Base-by-base conservation (phyloP, 2,797 vertebrate species). In the Triplophysa bombifrons region DNA sequence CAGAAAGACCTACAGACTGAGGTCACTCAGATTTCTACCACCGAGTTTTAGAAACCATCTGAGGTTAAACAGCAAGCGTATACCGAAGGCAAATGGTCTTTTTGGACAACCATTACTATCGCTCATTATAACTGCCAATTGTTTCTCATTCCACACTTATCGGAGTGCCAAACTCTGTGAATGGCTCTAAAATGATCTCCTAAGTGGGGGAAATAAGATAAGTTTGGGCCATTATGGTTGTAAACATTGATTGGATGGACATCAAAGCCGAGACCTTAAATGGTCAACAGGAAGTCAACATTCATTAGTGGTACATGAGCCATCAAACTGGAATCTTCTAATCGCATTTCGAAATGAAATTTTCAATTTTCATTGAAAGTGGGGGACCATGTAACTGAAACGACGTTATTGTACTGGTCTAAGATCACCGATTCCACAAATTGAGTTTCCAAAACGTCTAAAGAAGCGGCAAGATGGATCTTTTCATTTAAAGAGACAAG, bases 11-110 rank as follows among this genome's bases (percentile, higher is more conserved):
- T 91, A 64, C 91, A 88, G 84, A 92, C 93, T 0, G 95, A 96
- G 83, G 89, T 93, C 64, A 95, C 95, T 27, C 95, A 95, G 87
- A 85, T 95, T 87, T 92, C 92, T 72, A 94, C 91, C 77, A 95
- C 91, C 0, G 94, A 95, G 88, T 88, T 96, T 81, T 96, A 93
- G 93, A 41, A 20, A 80, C 16, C 46, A 27, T 53, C 25, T 46
- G 61, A 38, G 51, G 63, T 68, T 38, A 38, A 38, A 58, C 38
- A 2, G 25, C 34, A 76, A 76, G 14, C 63, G n/a, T 30, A 30
- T 48, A 66, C 22, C 3, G 25, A 65, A 72, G 60, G 50, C 68
- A 53, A 58, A 48, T 72, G 17, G 17, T 41, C 64, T 58, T 58
- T 20, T 56, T 58, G 20, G 55, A 19, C 12, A 14, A 48, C 44